Evolutionary conservation across 2,888 invertebrate species (phyloP), one percentile per base, ranked within the genome.

Genomic region (Lasioglossum morio): DNA sequence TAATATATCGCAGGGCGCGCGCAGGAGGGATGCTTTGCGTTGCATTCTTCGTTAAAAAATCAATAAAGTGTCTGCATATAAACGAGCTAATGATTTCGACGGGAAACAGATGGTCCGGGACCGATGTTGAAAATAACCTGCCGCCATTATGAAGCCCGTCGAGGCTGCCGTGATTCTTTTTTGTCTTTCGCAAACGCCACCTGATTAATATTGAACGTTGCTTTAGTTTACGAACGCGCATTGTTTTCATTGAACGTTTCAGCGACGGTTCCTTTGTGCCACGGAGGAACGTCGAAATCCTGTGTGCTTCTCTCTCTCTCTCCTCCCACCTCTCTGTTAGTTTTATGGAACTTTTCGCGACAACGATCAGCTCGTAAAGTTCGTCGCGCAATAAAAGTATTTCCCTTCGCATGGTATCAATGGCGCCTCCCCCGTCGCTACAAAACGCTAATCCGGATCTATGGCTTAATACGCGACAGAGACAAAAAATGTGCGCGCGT

Each of bases 171-270:
- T 0, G 34, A 23, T 10, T 69, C 66, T 69, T 69, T 69, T 37
- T 69, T 69, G 70, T n/a, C 69, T 73, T 37, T 46, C 19, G 57
- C 69, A 46, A 81, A 81, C 66, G 66, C 27, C 43, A 48, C 12
- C 14, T 77, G 57, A 82, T 82, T 77, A 84, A 77, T 84, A 77
- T 84, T 81, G 72, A 77, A 77, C 81, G 69, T 57, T 53, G 53
- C 63, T 70, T 81, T 30, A 19, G 14, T 69, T 53, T n/a, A 27
- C 40, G 27, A 30, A 46, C 19, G 57, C 16, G 60, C 46, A 73
- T 48, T 77, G 69, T 82, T 82, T 60, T 57, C 60, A 19, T 37
- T 19, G 19, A 23, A n/a, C 37, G 63, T 27, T 30, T 1, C 53
- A 40, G 7, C 30, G 4, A 30, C 63, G 27, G 30, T 12, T 34